Conservation (phyloP, 2,113 vertebrate genomes). For the Esox niger region DNA sequence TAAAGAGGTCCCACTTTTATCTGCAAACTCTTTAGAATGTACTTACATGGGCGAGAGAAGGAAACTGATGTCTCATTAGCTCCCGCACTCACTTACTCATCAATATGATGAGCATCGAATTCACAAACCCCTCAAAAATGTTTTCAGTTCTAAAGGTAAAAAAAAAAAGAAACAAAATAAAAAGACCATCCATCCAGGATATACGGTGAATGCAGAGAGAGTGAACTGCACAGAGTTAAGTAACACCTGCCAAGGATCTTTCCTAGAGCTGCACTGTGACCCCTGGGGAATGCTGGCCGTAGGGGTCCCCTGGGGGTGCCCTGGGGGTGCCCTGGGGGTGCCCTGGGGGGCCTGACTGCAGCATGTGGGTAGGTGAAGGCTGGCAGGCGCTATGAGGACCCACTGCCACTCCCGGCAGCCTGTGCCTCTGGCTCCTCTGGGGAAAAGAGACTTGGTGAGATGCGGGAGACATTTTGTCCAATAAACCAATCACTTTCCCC, state of each 20-base stretch:
- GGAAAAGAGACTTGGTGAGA: neutral
- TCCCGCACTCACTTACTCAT: slow-evolving; percentile 60
- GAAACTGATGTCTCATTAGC: slow-evolving; percentile 21
- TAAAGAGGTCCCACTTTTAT: slow-evolving; percentile 68
- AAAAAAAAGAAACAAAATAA: slow-evolving; percentile 37
- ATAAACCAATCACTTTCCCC: too few relatives aligned
- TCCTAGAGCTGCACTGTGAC: slow-evolving; percentile 13
- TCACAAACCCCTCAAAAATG: slow-evolving; percentile 72
- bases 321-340: slow-evolving; percentile 50
- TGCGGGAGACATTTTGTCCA: neutral
- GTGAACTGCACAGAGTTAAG: slow-evolving; percentile 46
- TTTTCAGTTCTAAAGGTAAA: slow-evolving; percentile 58
- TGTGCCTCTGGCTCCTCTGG: neutral
- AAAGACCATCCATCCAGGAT: slow-evolving; percentile 49
- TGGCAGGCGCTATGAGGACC: slow-evolving; percentile 1
- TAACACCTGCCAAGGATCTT: slow-evolving; percentile 54
- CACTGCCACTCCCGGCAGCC: neutral
- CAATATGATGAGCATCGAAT: slow-evolving; percentile 86
- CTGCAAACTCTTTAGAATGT: slow-evolving; percentile 72
- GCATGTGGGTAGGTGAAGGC: slow-evolving; percentile 57
- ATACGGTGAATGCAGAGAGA: slow-evolving; percentile 41
- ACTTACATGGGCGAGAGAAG: slow-evolving; percentile 58
- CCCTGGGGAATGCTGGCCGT: slow-evolving; percentile 43
- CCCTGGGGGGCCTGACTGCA: slow-evolving; percentile 58
- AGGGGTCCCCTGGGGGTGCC: slow-evolving; percentile 58